Percentiles rank a stretch among this genome's conserved stretches.
These are phyloP conservation scores for Drosophila nr. perissopoda DNA, from an alignment of 2,888 invertebrate genomes.

Conservation along the genomic window DNA sequence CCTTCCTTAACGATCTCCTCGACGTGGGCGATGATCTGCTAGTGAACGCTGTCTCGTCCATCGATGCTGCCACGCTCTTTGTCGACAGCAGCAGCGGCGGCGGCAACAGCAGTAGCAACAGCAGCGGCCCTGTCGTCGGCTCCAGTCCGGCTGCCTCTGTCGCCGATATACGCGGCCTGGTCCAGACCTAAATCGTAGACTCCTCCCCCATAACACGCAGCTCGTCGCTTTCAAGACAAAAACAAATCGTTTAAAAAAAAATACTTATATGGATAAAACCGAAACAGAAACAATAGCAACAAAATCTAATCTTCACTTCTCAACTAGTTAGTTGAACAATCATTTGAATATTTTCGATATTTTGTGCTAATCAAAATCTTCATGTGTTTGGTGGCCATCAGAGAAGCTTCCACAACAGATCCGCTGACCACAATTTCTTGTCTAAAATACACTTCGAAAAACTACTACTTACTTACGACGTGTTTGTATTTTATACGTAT, in stretches of 20 bases:
- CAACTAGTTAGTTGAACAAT: slow-evolving; percentile 50
- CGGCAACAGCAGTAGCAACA: slow-evolving; percentile 60
- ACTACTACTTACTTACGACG: slow-evolving; percentile 24
- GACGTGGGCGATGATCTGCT: slow-evolving; percentile 84
- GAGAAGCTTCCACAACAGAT: slow-evolving; percentile 22
- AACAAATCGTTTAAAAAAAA: slow-evolving; percentile 13
- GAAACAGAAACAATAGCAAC: slow-evolving; percentile 17
- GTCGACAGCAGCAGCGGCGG: slow-evolving; percentile 78
- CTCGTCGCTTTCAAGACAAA: slow-evolving; percentile 37
- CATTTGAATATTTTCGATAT: slow-evolving; percentile 35
- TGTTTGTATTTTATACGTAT: slow-evolving; percentile 30
- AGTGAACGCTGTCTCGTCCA: slow-evolving; percentile 76
- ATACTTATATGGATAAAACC: slow-evolving; percentile 8
- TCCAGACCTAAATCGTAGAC: slow-evolving; percentile 79
- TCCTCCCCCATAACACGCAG: slow-evolving; percentile 10
- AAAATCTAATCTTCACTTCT: slow-evolving; percentile 39
- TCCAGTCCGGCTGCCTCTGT: slow-evolving; percentile 48
- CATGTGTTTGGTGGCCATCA: slow-evolving; percentile 19
- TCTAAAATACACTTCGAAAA: slow-evolving; percentile 39
- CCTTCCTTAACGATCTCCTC: slow-evolving; percentile 83
- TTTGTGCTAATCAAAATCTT: slow-evolving; percentile 8
- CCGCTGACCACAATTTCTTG: slow-evolving; percentile 29
- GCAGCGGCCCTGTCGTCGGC: slow-evolving; percentile 38
- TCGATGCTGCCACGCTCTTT: slow-evolving; percentile 81
- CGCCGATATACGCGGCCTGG: slow-evolving; percentile 83